Base-by-base conservation (phyloP, 1,140 invertebrate species). In the Meloidogyne floridensis region DNA sequence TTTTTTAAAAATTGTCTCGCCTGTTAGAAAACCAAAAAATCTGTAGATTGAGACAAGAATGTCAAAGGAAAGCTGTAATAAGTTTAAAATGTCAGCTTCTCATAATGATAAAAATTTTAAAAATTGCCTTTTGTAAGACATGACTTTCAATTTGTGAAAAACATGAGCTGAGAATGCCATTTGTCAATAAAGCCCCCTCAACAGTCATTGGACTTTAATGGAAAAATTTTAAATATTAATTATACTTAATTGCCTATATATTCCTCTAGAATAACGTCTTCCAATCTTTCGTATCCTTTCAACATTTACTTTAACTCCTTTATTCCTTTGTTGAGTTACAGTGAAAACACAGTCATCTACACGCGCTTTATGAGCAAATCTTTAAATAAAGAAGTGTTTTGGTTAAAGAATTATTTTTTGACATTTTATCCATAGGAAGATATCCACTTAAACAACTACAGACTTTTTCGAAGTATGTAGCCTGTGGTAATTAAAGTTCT, bases 131-230 rank as follows among this genome's bases (percentile, higher is more conserved):
- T 43, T 65, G 53, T 6, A 81, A 9, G 8, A 18, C 43, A 65
- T 81, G 95, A 90, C 94, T 95, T 88, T 94, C 92, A 15, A 98
- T 92, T 10, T 95, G 91, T 0, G 96, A 96, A 91, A 98, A 99
- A 90, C 96, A 98, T 0, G 96, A 98, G 2, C 95, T 94, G 1
- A 96, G 92, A 4, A 97, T 93, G 81, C 94, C 94, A 90, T 98
- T 94, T 1, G 98, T 95, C 43, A 98, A 92, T 11, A 98, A 91
- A 43, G 94, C 97, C 0, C 97, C 97, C 10, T 93, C 92, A 18
- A 90, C 90, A 0, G 97, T 99, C 13, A 98, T 91, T 0, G 97
- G 97, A 1, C 96, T 96, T 87, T 2, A 32, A 32, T 93, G 96
- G 42, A 76, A 53, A 76, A 51, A 15, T 20, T 47, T 7, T 32